Evolutionary conservation across 2,888 invertebrate species (phyloP), one percentile per base, ranked within the genome.

Genomic region (Hypomecis punctinalis): DNA sequence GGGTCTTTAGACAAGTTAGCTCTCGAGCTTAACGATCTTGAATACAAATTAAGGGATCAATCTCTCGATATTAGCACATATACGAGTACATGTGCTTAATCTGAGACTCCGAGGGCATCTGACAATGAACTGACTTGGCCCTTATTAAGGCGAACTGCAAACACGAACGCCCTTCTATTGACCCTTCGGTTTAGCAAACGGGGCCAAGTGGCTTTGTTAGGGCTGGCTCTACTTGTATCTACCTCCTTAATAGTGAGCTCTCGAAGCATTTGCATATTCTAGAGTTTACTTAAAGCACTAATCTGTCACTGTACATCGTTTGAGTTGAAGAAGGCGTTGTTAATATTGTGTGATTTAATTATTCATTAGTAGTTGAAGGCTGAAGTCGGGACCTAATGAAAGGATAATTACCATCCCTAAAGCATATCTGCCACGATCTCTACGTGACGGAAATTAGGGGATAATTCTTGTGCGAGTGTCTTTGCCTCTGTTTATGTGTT

Each of bases 111-210:
- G 55, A 55, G 60, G 39, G 55, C 47, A 63, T 61, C 48, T 58
- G 53, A 66, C 65, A 66, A 61, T 58, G 53, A 53, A 45, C 49
- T 49, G 55, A 53, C 61, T 64, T 39, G 69, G 68, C 66, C 75
- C 69, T 71, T 78, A 75, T 76, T 76, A 74, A 77, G 70, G 71
- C 71, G 75, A 65, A 69, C 63, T 58, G 71, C 74, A 80, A 79
- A 80, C 76, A 79, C 71, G 61, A 61, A 60, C 76, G 69, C 73
- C 69, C 71, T 52, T 66, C 53, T 71, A 69, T 80, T 76, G 79
- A 79, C 72, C 77, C 70, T 73, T 72, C 67, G 66, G 63, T 68
- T 71, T 72, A 74, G 66, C 67, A 61, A 78, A 73, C 67, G 76
- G 69, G 77, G 80, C 68, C 77, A 71, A 74, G 74, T 71, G 71